phyloP scores from a whole-genome alignment of 2,888 invertebrate genomes.

The Nephrotoma flavescens region DNA sequence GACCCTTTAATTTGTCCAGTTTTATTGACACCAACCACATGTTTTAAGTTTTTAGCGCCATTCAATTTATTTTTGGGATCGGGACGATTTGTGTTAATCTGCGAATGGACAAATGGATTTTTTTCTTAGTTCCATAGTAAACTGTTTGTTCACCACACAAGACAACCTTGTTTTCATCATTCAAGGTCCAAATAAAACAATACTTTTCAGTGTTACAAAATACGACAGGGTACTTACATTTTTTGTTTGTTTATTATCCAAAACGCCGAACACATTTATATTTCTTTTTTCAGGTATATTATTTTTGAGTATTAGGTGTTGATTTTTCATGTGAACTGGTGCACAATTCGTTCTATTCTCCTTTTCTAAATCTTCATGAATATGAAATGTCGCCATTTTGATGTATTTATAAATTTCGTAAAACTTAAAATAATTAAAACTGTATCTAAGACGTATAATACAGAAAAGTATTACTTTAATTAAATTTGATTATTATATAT shows the following conservation, averaged over 20 bases:
- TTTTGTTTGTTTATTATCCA: background rate
- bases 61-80: background rate
- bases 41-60: background rate
- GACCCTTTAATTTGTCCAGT: background rate
- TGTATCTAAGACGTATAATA: background rate
- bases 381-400: conserved; percentile 57
- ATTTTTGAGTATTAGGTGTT: background rate
- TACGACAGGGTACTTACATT: background rate
- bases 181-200: background rate
- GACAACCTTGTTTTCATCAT: background rate
- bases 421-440: background rate
- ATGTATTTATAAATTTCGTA: conserved; percentile 7
- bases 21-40: background rate
- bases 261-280: conserved; percentile 8
- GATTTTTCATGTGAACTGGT: background rate
- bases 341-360: conserved; percentile 23
- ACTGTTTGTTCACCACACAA: background rate
- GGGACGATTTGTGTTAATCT: background rate
- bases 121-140: background rate
- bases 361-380: conserved; percentile 68
- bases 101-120: background rate
- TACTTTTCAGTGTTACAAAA: background rate
- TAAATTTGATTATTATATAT: background rate
- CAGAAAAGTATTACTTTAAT: no score
- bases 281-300: conserved; percentile 9